Evolutionary conservation across 2,797 vertebrate species (phyloP).

Genomic region (Anas bernieri): DNA sequence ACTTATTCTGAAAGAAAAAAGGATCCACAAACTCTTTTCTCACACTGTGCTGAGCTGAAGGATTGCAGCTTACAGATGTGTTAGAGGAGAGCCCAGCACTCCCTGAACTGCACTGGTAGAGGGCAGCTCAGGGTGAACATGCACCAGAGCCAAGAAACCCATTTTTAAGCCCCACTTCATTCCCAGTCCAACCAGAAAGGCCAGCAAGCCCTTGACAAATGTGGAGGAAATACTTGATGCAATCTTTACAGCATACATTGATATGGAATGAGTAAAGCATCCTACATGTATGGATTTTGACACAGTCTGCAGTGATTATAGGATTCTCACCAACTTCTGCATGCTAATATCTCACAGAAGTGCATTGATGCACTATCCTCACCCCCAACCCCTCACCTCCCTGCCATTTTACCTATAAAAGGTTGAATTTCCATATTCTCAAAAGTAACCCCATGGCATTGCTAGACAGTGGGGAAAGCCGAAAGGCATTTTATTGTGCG

Average conservation of each 20-base stretch:
- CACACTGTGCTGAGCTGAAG: neutral
- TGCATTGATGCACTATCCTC: neutral
- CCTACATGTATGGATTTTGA: neutral
- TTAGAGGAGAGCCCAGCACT: neutral
- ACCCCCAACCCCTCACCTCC: too few relatives aligned
- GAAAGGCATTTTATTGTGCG: neutral
- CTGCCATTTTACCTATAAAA: too few relatives aligned
- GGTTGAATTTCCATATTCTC: neutral
- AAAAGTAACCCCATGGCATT: neutral
- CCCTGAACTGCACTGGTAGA: neutral
- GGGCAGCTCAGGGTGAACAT: neutral
- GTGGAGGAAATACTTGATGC: neutral
- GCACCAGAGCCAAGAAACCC: neutral
- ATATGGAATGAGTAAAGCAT: neutral
- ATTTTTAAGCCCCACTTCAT: accelerated
- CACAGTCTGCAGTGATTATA: neutral
- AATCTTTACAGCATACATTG: neutral
- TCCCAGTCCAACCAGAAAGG: neutral
- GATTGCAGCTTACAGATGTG: neutral
- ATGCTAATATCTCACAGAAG: neutral
- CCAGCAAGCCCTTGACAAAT: neutral
- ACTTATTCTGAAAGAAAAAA: neutral
- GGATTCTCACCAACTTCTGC: neutral
- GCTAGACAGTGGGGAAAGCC: neutral
- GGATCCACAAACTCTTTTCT: neutral